Percentiles rank a stretch among this genome's conserved stretches.
These are phyloP conservation scores for Varanus komodoensis DNA, from an alignment of 2,113 vertebrate genomes.

Conservation along the genomic window DNA sequence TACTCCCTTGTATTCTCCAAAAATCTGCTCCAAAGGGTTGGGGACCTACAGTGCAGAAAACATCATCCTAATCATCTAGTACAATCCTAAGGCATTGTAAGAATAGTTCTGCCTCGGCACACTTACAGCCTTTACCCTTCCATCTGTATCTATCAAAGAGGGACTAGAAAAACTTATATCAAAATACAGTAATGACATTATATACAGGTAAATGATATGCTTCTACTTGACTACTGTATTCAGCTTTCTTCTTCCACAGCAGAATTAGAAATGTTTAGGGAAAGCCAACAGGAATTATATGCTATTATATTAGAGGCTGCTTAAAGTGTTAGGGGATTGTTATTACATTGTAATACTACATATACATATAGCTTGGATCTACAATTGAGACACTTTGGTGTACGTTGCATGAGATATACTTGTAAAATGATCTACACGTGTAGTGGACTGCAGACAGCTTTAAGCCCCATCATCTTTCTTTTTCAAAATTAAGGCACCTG, in stretches of 20 bases:
- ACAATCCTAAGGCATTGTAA: not conserved
- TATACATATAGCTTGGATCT: not conserved
- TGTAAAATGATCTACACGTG: not conserved
- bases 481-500: not conserved
- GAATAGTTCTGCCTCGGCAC: not conserved
- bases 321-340: not conserved
- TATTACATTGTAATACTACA: not conserved
- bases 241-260: not conserved
- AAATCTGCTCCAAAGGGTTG: not conserved
- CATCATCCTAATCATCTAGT: not conserved
- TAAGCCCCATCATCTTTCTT: not conserved
- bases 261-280: constrained; percentile 19
- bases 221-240: not conserved
- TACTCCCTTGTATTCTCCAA: not conserved
- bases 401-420: not conserved
- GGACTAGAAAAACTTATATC: not conserved
- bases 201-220: constrained; percentile 1
- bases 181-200: not conserved
- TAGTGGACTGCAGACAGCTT: not conserved
- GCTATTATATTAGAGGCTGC: not conserved
- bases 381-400: not conserved
- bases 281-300: constrained; percentile 12
- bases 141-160: not conserved
- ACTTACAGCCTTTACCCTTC: not conserved
- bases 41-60: not conserved